Base-by-base conservation (phyloP, 2,797 vertebrate species). In the Tokudaia muenninki region DNA sequence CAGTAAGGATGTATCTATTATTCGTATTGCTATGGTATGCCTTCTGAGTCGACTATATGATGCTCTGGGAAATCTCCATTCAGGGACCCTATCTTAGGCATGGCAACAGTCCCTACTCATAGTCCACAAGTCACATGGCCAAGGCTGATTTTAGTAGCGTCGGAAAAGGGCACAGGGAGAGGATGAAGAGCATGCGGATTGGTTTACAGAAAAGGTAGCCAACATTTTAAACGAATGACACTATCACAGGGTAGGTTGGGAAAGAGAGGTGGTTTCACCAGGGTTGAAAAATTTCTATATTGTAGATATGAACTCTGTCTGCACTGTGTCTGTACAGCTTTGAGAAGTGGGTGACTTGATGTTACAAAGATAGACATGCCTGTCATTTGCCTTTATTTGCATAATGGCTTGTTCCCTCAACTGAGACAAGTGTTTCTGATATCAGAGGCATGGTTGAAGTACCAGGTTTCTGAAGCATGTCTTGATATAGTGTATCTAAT, bases 381-480 rank as follows among this genome's bases (percentile, higher is more conserved):
- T 44, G 34, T 70, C 34, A 10, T 75, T n/a, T 81, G 50, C 13
- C 19, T 88, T 55, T 31, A 22, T 91, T 80, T 90, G 72, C n/a
- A 72, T 47, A 63, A 6, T 59, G 47, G 47, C n/a, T 77, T 63
- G 3, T 26, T 92, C 24, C 50, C 84, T 26, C 16, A 77, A 41
- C 3, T 0, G 11, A 92, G 77, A 34, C 10, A 47, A 19, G 55
- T 72, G 52, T 26, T 50, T 72, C 47, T 22, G 6, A 29, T 92
- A 2, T 90, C 78, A 93, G 61, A 86, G 67, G 47, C 50, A 19
- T 9, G 8, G 13, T 52, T 63, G 50, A 24, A 78, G 72, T 29
- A 17, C 41, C 19, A 80, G 14, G 70, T 91, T 74, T 82, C 70
- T 90, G 80, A 88, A 94, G 63, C 94, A 94, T 86, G 87, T 70